Percentiles rank a stretch among this genome's conserved stretches.
Conservation (phyloP, 2,888 invertebrate genomes). For the Creontiades dilutus region DNA sequence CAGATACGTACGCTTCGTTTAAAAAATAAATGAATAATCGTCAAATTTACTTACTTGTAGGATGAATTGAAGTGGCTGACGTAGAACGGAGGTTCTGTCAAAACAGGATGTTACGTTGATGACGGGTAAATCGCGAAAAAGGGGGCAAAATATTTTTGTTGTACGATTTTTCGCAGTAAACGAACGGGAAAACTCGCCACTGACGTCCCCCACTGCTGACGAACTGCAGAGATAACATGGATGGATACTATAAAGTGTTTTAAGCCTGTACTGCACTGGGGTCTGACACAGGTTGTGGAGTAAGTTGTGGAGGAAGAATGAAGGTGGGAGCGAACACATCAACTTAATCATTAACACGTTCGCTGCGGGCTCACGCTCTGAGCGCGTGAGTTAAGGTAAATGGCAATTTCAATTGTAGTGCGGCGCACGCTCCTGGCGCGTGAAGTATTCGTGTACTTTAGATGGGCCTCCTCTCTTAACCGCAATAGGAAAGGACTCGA, state of each 20-base stretch:
- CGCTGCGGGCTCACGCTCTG: too few relatives aligned
- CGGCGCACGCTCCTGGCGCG: too few relatives aligned
- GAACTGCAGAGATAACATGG: conserved; percentile 23
- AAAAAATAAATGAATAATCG: not conserved
- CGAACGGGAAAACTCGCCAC: not conserved
- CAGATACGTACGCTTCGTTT: not conserved
- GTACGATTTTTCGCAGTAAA: conserved; percentile 18
- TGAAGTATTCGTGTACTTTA: too few relatives aligned
- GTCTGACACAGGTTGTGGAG: too few relatives aligned
- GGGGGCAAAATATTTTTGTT: not conserved
- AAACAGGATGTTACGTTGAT: not conserved
- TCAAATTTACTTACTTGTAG: not conserved
- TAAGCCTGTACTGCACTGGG: not conserved
- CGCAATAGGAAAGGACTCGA: too few relatives aligned
- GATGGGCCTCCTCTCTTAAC: too few relatives aligned
- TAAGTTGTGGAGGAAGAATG: too few relatives aligned
- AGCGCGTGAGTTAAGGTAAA: too few relatives aligned
- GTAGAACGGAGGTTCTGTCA: too few relatives aligned
- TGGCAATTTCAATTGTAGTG: too few relatives aligned
- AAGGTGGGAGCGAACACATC: too few relatives aligned
- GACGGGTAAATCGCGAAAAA: not conserved
- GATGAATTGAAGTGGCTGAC: not conserved
- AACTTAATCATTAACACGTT: too few relatives aligned
- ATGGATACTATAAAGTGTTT: not conserved
- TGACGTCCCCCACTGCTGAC: conserved; percentile 45